A percentile compares a stretch with the other conserved stretches of the same genome.
Conservation (phyloP, 1,140 invertebrate species). For the Vanessa tameamea region DNA sequence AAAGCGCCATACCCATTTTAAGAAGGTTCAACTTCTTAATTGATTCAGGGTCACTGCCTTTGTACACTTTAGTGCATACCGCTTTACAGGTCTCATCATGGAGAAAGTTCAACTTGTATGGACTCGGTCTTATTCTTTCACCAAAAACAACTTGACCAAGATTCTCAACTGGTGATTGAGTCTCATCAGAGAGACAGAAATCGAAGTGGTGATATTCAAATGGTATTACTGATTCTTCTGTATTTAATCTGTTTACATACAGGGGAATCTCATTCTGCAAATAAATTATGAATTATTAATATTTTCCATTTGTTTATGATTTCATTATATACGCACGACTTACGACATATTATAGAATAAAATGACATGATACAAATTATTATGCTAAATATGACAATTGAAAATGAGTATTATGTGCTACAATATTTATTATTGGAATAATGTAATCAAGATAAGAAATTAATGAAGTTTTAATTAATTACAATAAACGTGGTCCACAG, state of each 20-base stretch:
- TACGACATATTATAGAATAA: background rate
- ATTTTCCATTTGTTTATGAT: background rate
- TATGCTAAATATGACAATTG: background rate
- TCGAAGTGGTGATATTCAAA: slow-evolving; percentile 99
- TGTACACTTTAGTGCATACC: slow-evolving; percentile 89
- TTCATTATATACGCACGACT: background rate
- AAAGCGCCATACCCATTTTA: slow-evolving; percentile 95
- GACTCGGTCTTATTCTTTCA: slow-evolving; percentile 96
- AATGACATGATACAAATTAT: background rate
- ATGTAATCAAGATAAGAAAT: background rate
- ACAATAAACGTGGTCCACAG: slow-evolving; percentile 25
- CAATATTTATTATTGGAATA: background rate
- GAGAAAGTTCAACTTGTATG: slow-evolving; percentile 90
- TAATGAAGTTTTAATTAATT: slow-evolving; percentile 19
- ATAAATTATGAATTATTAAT: slow-evolving; percentile 18
- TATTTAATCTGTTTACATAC: slow-evolving; percentile 97
- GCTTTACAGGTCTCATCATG: slow-evolving; percentile 86
- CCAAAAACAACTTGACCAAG: slow-evolving; percentile 99
- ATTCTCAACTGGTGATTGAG: slow-evolving; percentile 96
- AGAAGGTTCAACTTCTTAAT: slow-evolving; percentile 89
- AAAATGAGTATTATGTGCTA: background rate
- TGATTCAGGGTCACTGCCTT: slow-evolving; percentile 82
- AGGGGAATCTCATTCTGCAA: slow-evolving; percentile 90
- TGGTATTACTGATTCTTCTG: slow-evolving; percentile 97
- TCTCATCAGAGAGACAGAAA: slow-evolving; percentile 90